Base-by-base conservation (phyloP, 2,888 invertebrate genomes). In the Heliconius cydno region DNA sequence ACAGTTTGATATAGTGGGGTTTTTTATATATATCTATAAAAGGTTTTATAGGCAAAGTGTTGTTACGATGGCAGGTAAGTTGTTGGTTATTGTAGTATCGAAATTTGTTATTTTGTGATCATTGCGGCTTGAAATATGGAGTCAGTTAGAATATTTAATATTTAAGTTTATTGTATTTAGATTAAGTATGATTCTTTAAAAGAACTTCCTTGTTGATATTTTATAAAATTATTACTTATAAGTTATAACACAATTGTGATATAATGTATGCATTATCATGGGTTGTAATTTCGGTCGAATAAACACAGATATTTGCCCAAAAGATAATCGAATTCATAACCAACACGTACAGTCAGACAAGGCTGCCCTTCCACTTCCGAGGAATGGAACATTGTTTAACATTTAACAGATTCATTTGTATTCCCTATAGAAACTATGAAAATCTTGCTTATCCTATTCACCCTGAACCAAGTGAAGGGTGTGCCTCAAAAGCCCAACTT, bases 401-500 rank as follows among this genome's bases (percentile, higher is more conserved):
- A 19, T 67, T 67, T 67, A 57, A 38, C 22, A 66, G 4, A 19
- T 46, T 76, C 10, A 66, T 28, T 41, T 68, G n/a, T 25, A n/a
- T 70, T 25, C 25, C 2, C 22, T 75, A 60, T 57, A 80, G 79
- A 46, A 68, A 34, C 63, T 19, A 77, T 71, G 52, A 78, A 70
- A 28, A 63, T 73, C 28, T 71, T 83, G 77, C 13, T 90, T 87
- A 77, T 84, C 79, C 60, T 83, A 77, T 80, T 92, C 30, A 79
- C 88, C 3, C 81, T 81, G 68, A 74, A 80, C 60, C 82, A 81
- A 28, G 85, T 84, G 82, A 86, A 84, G 65, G 91, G 87, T 0
- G 80, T 86, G 28, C 93, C 94, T 0, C 97, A 97, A 91, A 97
- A 96, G 88, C 97, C 97, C 25, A 97, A 96, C 88, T 92, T 96